Evolutionary conservation across 2,888 invertebrate species (phyloP), one percentile per base, ranked within the genome.

Genomic region (Myathropa florea): DNA sequence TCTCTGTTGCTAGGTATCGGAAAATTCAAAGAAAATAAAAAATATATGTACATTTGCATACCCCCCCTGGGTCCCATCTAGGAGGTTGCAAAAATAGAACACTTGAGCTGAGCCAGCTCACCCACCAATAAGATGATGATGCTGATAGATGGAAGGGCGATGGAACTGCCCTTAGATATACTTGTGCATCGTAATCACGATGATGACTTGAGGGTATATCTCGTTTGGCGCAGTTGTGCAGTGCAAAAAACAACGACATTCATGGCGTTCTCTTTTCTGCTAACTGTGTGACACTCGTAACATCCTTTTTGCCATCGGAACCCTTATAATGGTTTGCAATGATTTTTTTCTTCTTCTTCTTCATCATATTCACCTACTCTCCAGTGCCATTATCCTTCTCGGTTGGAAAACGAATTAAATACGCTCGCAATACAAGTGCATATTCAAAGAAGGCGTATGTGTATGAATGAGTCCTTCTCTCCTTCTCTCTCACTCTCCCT

Each of bases 231-330:
- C 59, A 78, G 68, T 70, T 73, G 70, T 80, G 80, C 67, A 72
- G 55, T 70, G 23, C n/a, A 36, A 70, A 75, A 33, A 76, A 55
- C 57, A 79, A 70, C 26, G 53, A 81, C 36, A 80, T 77, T 30
- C 33, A 76, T 68, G 23, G 24, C 33, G 33, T 63, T 60, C 63
- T 57, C 61, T 70, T 33, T 73, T 73, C 46, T 70, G 70, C 82
- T 76, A 85, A 82, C 84, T 85, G 85, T 88, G 75, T 88, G 88
- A 88, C 83, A 88, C 87, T 88, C 84, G 86, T 80, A 85, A 80
- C 87, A 88, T 88, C 84, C 82, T 88, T 88, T 85, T 78, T 71
- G 55, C 59, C 67, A 70, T 36, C 65, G 63, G 21, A 76, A 68
- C 77, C 70, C 68, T 73, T 77, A 59, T 81, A 46, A 46, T 46